Percentiles rank a stretch among this genome's conserved stretches.
Evolutionary conservation across 2,113 vertebrate genomes (phyloP).

Genomic region (Tympanuchus pallidicinctus): DNA sequence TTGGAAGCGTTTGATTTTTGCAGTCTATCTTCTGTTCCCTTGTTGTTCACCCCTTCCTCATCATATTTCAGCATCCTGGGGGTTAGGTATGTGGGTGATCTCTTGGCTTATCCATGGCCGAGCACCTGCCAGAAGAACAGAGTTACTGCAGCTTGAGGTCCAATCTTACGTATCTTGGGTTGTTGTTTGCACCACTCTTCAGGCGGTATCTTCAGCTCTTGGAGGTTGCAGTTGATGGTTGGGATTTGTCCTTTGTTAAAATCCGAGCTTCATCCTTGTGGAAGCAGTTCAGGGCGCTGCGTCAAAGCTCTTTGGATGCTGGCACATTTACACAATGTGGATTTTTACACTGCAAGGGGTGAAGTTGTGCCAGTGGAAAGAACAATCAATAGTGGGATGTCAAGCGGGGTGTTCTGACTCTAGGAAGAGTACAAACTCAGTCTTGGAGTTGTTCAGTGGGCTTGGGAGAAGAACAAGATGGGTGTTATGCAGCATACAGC

Average conservation of each 20-base stretch:
- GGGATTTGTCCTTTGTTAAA: accelerated
- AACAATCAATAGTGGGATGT: accelerated
- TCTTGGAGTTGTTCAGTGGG: accelerated
- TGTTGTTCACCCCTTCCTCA: not conserved
- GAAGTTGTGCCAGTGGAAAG: accelerated
- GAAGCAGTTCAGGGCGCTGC: not conserved
- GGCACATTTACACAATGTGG: accelerated
- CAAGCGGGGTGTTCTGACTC: accelerated
- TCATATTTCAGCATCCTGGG: not conserved
- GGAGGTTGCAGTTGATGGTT: not conserved
- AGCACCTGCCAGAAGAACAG: not conserved
- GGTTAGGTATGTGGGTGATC: not conserved
- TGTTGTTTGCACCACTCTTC: no score
- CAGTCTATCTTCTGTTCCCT: no score
- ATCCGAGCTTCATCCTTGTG: not conserved
- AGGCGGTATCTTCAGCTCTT: not conserved
- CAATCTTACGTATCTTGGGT: no score
- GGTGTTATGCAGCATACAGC: accelerated
- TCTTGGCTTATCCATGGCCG: not conserved
- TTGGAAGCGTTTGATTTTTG: not conserved
- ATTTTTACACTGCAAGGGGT: accelerated
- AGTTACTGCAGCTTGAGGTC: not conserved
- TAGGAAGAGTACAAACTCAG: accelerated
- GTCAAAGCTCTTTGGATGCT: accelerated
- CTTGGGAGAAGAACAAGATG: not conserved